Conservation (phyloP, 1,140 invertebrate species). For the Daktulosphaira vitifoliae region DNA sequence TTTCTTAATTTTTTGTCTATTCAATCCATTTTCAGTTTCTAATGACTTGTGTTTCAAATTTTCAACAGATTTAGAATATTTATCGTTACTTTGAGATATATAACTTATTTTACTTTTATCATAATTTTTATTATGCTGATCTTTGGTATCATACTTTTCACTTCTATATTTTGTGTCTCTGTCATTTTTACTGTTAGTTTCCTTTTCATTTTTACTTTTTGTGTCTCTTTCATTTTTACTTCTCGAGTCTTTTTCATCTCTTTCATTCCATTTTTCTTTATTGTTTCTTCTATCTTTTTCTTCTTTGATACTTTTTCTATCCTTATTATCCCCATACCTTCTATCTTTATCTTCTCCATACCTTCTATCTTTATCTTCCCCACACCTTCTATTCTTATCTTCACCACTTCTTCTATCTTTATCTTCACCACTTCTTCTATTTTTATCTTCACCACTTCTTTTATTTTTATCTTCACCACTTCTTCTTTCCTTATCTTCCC, state of each 20-base stretch:
- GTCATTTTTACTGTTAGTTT: background rate
- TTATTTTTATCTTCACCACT: constrained; percentile 32
- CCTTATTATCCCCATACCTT: too few species aligned
- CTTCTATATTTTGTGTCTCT: background rate
- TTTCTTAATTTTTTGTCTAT: constrained; percentile 1
- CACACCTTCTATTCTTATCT: constrained; percentile 22
- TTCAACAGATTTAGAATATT: background rate
- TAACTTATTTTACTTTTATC: constrained; percentile 7
- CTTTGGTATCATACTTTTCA: too few species aligned
- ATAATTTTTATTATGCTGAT: background rate
- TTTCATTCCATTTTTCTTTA: constrained; percentile 26
- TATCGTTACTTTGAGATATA: background rate
- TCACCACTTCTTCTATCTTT: background rate
- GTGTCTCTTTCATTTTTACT: constrained; percentile 18
- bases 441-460: constrained; percentile 29
- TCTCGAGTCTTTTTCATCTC: constrained; percentile 30
- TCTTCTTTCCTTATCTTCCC: constrained; percentile 32
- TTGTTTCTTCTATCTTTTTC: constrained; percentile 37
- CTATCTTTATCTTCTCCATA: too few species aligned
- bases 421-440: constrained; percentile 3
- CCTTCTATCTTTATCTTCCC: constrained; percentile 34
- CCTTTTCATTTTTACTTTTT: constrained; percentile 28
- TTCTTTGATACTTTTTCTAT: constrained; percentile 40
- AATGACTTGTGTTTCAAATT: background rate
- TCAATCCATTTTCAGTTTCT: background rate